Percentiles rank a stretch among this genome's conserved stretches.
These are phyloP conservation scores for Volucella inflata DNA, from an alignment of 2,888 invertebrate genomes.

Conservation along the genomic window DNA sequence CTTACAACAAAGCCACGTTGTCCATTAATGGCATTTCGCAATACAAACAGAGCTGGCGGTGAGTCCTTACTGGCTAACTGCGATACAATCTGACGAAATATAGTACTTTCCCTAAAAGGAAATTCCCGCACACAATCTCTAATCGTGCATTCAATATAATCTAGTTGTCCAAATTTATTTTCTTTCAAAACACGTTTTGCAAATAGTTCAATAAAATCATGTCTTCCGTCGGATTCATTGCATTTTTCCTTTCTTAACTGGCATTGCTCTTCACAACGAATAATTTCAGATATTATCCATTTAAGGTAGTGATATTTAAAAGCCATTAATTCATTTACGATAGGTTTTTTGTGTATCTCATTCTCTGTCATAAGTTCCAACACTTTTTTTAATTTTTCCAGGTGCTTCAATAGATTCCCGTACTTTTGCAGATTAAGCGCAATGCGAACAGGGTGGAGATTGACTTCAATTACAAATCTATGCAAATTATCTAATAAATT, in stretches of 20 bases:
- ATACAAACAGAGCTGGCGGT: slow-evolving; percentile 88
- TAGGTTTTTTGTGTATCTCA: slow-evolving; percentile 92
- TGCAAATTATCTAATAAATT: slow-evolving; percentile 90
- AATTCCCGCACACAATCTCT: slow-evolving; percentile 95
- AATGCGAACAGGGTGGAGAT: slow-evolving; percentile 93
- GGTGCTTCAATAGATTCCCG: slow-evolving; percentile 89
- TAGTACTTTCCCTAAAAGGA: slow-evolving; percentile 94
- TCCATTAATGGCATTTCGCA: slow-evolving; percentile 93
- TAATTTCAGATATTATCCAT: slow-evolving; percentile 89
- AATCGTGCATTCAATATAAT: slow-evolving; percentile 89
- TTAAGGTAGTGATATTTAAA: slow-evolving; percentile 94
- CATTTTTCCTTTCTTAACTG: slow-evolving; percentile 84
- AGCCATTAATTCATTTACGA: slow-evolving; percentile 95
- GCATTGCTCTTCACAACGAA: slow-evolving; percentile 88
- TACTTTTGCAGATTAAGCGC: slow-evolving; percentile 91
- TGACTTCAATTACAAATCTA: slow-evolving; percentile 93
- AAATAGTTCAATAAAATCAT: slow-evolving; percentile 90
- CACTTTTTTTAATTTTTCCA: slow-evolving; percentile 90
- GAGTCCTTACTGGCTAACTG: slow-evolving; percentile 89
- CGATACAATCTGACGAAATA: slow-evolving; percentile 92
- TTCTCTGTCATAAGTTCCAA: slow-evolving; percentile 92
- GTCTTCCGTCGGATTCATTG: slow-evolving; percentile 78
- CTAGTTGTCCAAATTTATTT: slow-evolving; percentile 88
- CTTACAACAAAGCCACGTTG: slow-evolving; percentile 89
- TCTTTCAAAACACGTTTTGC: slow-evolving; percentile 90